Conservation (phyloP, 2,797 vertebrate genomes). For the Falco concolor region DNA sequence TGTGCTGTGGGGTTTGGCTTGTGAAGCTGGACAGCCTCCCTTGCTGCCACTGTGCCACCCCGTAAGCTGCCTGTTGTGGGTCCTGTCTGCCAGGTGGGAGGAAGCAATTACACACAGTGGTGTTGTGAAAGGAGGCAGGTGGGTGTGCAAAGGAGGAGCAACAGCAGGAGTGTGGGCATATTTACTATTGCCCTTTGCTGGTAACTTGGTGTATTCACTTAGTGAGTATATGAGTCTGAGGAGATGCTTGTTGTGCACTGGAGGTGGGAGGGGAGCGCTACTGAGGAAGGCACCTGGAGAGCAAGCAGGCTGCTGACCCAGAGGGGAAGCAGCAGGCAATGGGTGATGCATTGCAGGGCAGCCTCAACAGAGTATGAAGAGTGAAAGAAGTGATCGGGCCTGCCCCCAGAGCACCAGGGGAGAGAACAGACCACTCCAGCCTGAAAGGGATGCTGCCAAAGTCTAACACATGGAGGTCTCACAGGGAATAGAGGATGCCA, state of each 20-base stretch:
- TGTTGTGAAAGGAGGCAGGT: background rate
- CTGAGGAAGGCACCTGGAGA: background rate
- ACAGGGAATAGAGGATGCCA: no score
- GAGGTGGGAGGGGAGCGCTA: background rate
- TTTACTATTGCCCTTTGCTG: background rate
- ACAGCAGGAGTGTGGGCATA: accelerated
- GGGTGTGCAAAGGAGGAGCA: accelerated
- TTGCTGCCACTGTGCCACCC: background rate
- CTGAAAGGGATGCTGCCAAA: background rate
- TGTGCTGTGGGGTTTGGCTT: background rate
- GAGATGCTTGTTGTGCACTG: background rate
- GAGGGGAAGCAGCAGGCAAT: background rate
- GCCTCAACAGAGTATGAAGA: background rate
- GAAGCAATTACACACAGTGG: accelerated
- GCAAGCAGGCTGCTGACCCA: background rate
- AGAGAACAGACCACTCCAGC: background rate
- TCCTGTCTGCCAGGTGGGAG: background rate
- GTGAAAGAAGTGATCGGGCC: background rate
- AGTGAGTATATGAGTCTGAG: background rate
- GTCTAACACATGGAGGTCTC: background rate
- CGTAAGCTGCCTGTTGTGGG: no score
- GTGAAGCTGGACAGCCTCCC: background rate
- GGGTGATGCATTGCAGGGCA: background rate
- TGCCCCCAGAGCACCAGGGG: background rate
- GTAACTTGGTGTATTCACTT: background rate